phyloP scores from a whole-genome alignment of 2,113 vertebrate species.

The Lepisosteus oculatus region DNA sequence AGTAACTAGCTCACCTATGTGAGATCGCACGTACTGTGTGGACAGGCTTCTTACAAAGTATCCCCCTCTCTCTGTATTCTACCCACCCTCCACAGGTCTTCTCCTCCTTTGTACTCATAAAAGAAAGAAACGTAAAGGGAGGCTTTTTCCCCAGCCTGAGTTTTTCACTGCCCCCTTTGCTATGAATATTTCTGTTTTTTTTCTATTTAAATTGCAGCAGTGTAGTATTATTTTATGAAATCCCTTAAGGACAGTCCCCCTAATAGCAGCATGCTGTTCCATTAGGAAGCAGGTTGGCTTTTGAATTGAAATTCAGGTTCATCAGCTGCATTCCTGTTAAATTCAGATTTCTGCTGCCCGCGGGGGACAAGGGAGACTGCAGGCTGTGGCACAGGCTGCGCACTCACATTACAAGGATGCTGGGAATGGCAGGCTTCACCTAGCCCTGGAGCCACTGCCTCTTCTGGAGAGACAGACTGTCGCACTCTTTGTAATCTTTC shows the following conservation, averaged over 20 bases:
- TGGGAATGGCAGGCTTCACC: neutral
- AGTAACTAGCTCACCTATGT: too few species aligned
- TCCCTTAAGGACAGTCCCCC: slow-evolving; percentile 40
- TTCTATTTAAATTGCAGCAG: slow-evolving; percentile 40
- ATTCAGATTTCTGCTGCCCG: slow-evolving; percentile 45
- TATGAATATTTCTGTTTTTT: slow-evolving; percentile 24
- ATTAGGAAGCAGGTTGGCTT: slow-evolving; percentile 50
- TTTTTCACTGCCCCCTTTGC: slow-evolving; percentile 17
- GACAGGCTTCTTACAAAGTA: too few species aligned
- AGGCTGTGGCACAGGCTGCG: neutral
- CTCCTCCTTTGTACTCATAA: too few species aligned
- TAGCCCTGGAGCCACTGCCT: neutral
- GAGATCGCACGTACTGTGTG: too few species aligned
- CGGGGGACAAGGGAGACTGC: slow-evolving; percentile 25
- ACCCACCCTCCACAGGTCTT: slow-evolving; percentile 1
- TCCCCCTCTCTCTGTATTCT: slow-evolving; percentile 7
- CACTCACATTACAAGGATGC: neutral
- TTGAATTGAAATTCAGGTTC: slow-evolving; percentile 50
- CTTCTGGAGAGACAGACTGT: neutral
- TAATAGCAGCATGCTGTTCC: slow-evolving; percentile 47
- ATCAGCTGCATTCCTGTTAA: slow-evolving; percentile 50
- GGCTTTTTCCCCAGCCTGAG: slow-evolving; percentile 16
- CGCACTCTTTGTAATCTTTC: neutral
- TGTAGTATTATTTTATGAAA: slow-evolving; percentile 33
- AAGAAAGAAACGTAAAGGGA: slow-evolving; percentile 18